Evolutionary conservation across 2,113 vertebrate species (phyloP).

Genomic region (Conger conger): DNA sequence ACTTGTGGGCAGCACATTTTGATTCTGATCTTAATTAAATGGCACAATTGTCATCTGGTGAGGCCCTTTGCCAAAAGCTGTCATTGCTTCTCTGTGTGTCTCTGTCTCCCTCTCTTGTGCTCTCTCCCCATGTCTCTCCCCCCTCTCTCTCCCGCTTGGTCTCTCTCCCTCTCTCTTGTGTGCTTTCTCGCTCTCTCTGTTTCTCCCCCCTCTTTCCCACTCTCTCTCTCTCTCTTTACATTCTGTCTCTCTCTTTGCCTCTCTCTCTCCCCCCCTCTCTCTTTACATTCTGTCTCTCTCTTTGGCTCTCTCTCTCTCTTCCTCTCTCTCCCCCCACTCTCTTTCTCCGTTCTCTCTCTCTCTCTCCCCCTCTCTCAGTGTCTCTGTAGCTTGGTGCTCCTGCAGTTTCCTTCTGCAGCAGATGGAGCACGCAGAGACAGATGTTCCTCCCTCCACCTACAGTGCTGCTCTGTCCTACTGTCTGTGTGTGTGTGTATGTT

Average conservation of each 20-base stretch:
- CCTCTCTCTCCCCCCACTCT: background rate
- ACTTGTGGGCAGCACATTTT: background rate
- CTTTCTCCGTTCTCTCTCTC: slow-evolving; percentile 8
- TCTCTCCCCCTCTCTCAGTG: background rate
- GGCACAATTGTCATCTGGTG: slow-evolving; percentile 3
- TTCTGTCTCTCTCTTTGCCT: background rate
- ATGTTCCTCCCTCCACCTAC: background rate
- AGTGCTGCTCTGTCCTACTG: background rate
- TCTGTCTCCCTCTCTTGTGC: background rate
- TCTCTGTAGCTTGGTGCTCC: background rate
- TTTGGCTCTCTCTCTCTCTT: background rate
- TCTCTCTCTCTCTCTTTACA: background rate
- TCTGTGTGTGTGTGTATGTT: slow-evolving; percentile 25
- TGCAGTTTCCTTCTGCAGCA: slow-evolving; percentile 4
- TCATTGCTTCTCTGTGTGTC: no score
- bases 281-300: background rate
- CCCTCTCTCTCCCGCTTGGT: no score
- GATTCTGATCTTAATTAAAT: background rate
- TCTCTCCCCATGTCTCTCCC: no score
- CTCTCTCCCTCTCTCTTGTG: no score
- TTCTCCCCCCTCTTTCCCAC: slow-evolving; percentile 19
- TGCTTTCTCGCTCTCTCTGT: background rate
- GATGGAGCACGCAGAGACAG: slow-evolving; percentile 11
- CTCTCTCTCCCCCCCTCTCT: background rate
- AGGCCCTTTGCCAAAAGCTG: background rate